Percentiles rank a stretch among this genome's conserved stretches.
Evolutionary conservation across 2,113 vertebrate species (phyloP).

Genomic region (Eptesicus fuscus): DNA sequence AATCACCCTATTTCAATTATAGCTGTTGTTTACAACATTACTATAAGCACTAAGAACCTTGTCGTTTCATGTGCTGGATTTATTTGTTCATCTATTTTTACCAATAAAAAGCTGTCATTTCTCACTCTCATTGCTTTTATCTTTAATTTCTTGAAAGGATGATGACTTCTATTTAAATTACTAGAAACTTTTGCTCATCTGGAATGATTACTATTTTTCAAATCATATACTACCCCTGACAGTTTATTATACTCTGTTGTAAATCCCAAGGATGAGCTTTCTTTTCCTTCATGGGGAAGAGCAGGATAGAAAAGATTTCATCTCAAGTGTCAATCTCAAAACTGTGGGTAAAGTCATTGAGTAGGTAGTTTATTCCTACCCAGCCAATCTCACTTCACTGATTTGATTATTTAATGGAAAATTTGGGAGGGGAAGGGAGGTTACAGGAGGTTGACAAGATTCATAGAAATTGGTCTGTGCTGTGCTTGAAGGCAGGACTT

Average conservation of each 20-base stretch:
- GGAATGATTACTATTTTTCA: constrained; percentile 30
- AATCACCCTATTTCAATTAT: neutral
- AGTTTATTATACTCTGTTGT: constrained; percentile 22
- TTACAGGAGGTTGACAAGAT: neutral
- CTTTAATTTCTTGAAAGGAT: constrained; percentile 50
- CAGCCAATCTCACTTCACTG: neutral
- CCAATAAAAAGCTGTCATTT: constrained; percentile 5
- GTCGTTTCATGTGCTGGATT: neutral
- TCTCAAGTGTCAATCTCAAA: neutral
- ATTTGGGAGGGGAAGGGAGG: neutral
- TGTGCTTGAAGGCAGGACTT: neutral
- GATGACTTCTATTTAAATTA: constrained; percentile 48
- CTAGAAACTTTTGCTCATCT: constrained; percentile 28
- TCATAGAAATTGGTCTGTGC: neutral
- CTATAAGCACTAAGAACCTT: neutral
- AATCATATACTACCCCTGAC: neutral
- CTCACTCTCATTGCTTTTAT: constrained; percentile 21
- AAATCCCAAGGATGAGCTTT: constrained; percentile 22
- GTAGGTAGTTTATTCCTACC: neutral
- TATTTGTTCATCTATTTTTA: constrained; percentile 44
- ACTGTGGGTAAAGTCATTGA: neutral
- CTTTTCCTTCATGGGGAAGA: neutral
- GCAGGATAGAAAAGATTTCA: neutral
- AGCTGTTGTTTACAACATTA: neutral
- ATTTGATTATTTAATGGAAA: constrained; percentile 1